These are phyloP conservation scores for Agonopterix alstromeriana DNA, from an alignment of 2,888 invertebrate species.

Conservation along the genomic window DNA sequence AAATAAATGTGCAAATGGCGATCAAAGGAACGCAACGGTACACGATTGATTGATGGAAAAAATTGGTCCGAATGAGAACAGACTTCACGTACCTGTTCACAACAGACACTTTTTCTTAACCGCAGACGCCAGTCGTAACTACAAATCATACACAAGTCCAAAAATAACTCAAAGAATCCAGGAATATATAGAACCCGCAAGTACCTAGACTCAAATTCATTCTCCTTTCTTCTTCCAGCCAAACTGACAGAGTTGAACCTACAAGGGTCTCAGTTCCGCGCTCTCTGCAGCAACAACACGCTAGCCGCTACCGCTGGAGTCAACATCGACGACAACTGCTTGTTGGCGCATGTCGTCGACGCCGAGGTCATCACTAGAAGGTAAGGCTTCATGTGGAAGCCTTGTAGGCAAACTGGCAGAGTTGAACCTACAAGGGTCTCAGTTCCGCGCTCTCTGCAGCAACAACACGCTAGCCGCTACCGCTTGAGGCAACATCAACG, in stretches of 20 bases:
- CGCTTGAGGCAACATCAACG: slow-evolving; percentile 70
- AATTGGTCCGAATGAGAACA: too few relatives aligned
- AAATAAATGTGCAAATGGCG: too few relatives aligned
- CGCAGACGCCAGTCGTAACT: too few relatives aligned
- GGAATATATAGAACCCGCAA: too few relatives aligned
- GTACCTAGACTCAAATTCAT: too few relatives aligned
- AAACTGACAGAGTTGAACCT: slow-evolving; percentile 39
- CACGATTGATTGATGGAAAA: too few relatives aligned
- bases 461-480: slow-evolving; percentile 73
- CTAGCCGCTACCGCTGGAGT: slow-evolving; percentile 67
- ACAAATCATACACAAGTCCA: too few relatives aligned
- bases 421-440: slow-evolving; percentile 26
- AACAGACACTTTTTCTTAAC: too few relatives aligned
- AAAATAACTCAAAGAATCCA: too few relatives aligned
- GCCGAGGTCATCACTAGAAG: slow-evolving; percentile 77
- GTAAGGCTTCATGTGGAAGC: too few relatives aligned
- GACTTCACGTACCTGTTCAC: too few relatives aligned
- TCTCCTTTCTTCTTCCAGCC: slow-evolving; percentile 24
- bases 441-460: slow-evolving; percentile 76
- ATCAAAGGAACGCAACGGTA: too few relatives aligned
- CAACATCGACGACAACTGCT: slow-evolving; percentile 68
- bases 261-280: slow-evolving; percentile 54
- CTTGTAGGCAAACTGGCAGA: not conserved
- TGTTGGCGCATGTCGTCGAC: slow-evolving; percentile 76
- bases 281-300: slow-evolving; percentile 78